These are phyloP conservation scores for Cyphomyrus discorhynchus DNA, from an alignment of 2,113 vertebrate genomes.

Conservation along the genomic window DNA sequence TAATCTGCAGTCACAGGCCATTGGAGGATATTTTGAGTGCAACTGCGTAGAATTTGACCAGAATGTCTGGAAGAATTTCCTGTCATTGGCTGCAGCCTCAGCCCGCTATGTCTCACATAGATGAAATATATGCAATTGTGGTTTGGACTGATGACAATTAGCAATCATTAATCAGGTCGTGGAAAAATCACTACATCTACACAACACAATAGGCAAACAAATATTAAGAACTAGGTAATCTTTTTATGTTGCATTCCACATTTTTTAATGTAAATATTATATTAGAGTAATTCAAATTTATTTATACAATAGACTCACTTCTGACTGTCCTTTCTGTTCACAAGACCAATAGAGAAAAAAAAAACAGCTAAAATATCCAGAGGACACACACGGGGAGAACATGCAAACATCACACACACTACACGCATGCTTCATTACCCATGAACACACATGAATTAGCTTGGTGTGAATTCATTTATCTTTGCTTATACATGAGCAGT, in stretches of 20 bases:
- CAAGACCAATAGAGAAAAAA: not conserved
- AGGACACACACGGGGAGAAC: not conserved
- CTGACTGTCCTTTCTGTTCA: not conserved
- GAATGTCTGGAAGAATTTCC: not conserved
- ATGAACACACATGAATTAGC: not conserved
- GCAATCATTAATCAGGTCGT: not conserved
- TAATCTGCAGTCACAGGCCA: not conserved
- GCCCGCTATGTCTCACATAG: not conserved
- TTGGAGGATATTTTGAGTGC: not conserved
- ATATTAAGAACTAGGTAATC: not conserved
- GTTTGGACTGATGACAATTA: not conserved
- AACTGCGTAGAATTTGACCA: not conserved
- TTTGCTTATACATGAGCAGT: not conserved
- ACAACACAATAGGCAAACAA: not conserved
- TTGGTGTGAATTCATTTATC: not conserved
- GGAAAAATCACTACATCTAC: not conserved
- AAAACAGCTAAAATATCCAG: not conserved
- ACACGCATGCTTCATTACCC: not conserved
- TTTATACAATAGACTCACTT: not conserved
- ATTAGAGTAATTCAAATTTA: not conserved
- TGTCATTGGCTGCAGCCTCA: not conserved
- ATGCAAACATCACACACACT: not conserved
- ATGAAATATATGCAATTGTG: not conserved
- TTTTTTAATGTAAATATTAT: not conserved
- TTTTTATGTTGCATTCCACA: not conserved